Evolutionary conservation across 2,888 invertebrate species (phyloP).

Genomic region (Artemia sinica): DNA sequence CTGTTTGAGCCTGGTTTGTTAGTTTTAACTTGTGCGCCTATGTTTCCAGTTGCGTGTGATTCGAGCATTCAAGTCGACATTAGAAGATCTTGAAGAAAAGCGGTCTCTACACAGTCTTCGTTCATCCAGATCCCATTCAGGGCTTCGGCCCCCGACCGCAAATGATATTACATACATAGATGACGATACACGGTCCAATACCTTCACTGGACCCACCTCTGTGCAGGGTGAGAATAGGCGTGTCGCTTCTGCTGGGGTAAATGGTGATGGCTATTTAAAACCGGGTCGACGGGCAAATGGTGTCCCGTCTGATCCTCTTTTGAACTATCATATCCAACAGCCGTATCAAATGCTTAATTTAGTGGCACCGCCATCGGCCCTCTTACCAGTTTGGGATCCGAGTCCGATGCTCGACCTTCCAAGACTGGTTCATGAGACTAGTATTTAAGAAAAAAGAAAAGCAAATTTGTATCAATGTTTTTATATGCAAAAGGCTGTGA

Average conservation of each 20-base stretch:
- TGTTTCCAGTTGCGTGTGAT: conserved; percentile 98
- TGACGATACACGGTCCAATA: conserved; percentile 38
- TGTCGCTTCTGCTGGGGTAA: conserved; percentile 10
- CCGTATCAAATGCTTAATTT: conserved; percentile 24
- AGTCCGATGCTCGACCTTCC: conserved; percentile 36
- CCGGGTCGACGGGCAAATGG: conserved; percentile 15
- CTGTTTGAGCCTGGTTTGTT: conserved; percentile 30
- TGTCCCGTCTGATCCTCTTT: neutral
- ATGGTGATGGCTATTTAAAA: conserved; percentile 13
- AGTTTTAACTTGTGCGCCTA: conserved; percentile 39
- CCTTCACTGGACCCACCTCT: conserved; percentile 19
- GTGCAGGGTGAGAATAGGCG: conserved; percentile 17
- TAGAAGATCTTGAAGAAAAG: conserved; percentile 98
- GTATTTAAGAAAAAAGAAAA: conserved; percentile 38
- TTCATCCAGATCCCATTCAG: conserved; percentile 58
- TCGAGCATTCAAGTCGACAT: conserved; percentile 96
- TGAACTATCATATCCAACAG: conserved; percentile 24
- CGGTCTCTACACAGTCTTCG: conserved; percentile 87
- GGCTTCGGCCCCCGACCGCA: conserved; percentile 44
- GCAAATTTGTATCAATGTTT: conserved; percentile 6
- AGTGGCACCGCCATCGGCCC: conserved; percentile 16
- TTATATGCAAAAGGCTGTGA: conserved; percentile 14
- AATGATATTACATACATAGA: conserved; percentile 70
- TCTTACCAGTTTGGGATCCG: conserved; percentile 24
- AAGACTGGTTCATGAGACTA: conserved; percentile 47